Evolutionary conservation across 2,113 vertebrate genomes (phyloP).

Genomic region (Mus pahari): DNA sequence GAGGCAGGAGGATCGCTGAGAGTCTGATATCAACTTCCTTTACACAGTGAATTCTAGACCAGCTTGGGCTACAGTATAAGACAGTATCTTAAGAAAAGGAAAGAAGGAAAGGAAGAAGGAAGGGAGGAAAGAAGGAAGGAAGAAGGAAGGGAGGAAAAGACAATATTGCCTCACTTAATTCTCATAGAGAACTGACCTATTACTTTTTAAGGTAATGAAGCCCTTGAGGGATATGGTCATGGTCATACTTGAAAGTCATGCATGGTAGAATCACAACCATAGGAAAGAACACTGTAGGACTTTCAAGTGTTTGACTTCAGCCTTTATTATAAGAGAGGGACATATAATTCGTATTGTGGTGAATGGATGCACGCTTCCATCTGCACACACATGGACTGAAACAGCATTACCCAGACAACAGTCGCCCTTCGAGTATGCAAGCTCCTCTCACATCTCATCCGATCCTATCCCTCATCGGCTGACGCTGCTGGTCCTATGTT

Average conservation of each 20-base stretch:
- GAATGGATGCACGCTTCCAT: neutral
- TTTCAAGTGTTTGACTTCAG: neutral
- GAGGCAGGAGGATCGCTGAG: neutral
- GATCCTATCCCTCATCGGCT: neutral
- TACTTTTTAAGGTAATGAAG: slow-evolving; percentile 18
- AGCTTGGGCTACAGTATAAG: neutral
- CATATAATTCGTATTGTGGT: neutral
- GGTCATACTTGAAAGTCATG: slow-evolving; percentile 24
- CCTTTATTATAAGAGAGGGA: neutral
- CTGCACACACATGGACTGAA: neutral
- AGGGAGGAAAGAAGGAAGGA: neutral
- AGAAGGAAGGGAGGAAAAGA: neutral
- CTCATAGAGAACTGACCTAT: neutral
- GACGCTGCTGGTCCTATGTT: neutral
- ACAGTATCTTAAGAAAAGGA: neutral
- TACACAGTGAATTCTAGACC: neutral
- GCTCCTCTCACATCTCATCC: neutral
- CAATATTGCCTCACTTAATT: slow-evolving; percentile 8
- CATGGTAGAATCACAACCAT: neutral
- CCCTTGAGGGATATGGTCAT: neutral
- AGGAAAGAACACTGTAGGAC: neutral
- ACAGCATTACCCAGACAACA: neutral
- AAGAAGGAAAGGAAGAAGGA: neutral
- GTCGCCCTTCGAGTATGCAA: neutral
- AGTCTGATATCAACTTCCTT: neutral